phyloP scores from a whole-genome alignment of 2,888 invertebrate genomes.

The Pachydiplax longipennis region DNA sequence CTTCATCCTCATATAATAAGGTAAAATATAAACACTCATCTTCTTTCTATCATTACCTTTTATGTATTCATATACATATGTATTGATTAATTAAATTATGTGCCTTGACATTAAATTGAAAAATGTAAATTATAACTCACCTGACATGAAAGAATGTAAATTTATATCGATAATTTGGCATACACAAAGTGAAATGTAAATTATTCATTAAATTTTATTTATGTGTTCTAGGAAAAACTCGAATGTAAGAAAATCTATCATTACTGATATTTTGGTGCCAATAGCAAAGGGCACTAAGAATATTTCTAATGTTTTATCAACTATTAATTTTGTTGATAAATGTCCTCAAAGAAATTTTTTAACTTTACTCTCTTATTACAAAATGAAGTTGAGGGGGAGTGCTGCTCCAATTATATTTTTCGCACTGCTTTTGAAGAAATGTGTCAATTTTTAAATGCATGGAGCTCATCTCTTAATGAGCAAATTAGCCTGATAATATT shows the following conservation, averaged over 20 bases:
- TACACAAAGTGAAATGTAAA: not conserved
- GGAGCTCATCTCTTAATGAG: constrained; percentile 31
- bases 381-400: constrained; percentile 9
- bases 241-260: not conserved
- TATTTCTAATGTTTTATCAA: constrained; percentile 19
- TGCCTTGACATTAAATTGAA: constrained; percentile 31
- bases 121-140: not conserved
- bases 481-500: constrained; percentile 26
- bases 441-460: constrained; percentile 42
- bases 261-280: constrained; percentile 33
- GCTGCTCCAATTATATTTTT: constrained; percentile 45
- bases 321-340: constrained; percentile 16
- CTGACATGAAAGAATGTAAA: not conserved
- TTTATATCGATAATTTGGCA: not conserved
- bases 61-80: constrained; percentile 1
- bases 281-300: constrained; percentile 7
- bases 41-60: not conserved
- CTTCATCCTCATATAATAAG: not conserved
- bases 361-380: constrained; percentile 19
- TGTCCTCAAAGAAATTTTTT: not conserved
- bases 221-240: not conserved
- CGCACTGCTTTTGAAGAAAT: constrained; percentile 44
- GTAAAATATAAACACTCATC: not conserved
- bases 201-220: not conserved
- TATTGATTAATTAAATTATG: constrained; percentile 18